Conservation (phyloP, 2,797 vertebrate species). For the Pitangus sulphuratus region DNA sequence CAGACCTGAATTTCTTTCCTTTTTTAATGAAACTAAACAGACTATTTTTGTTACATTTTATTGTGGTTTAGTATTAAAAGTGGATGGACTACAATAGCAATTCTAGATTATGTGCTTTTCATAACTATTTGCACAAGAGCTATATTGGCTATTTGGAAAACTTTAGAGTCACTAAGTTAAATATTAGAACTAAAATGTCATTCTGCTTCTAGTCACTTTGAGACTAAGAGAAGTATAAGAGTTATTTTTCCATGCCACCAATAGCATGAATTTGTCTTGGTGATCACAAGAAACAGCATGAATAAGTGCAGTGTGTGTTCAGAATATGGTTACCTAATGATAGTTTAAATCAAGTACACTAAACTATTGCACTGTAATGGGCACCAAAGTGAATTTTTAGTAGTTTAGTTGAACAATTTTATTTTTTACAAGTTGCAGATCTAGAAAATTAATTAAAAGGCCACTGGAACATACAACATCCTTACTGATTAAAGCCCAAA, state of each 20-base stretch:
- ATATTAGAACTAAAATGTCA: neutral
- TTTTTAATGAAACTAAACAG: neutral
- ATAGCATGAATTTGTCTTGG: neutral
- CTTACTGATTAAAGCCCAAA: neutral
- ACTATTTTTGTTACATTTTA: neutral
- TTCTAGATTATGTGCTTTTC: neutral
- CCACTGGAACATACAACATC: neutral
- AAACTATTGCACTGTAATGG: neutral
- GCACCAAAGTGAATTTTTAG: neutral
- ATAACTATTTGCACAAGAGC: neutral
- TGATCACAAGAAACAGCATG: neutral
- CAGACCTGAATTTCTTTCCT: neutral
- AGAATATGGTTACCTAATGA: neutral
- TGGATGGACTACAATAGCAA: neutral
- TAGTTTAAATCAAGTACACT: neutral
- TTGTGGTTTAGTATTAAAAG: neutral
- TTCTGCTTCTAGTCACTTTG: neutral
- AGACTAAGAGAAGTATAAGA: neutral
- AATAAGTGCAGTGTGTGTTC: neutral
- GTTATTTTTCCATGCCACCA: neutral
- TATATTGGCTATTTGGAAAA: constrained; percentile 10
- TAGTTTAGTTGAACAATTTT: neutral
- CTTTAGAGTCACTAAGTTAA: neutral
- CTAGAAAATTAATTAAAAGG: constrained; percentile 10
- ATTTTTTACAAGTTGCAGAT: neutral